Conservation (phyloP, 1,140 invertebrate species). For the Catajapyx aquilonaris region DNA sequence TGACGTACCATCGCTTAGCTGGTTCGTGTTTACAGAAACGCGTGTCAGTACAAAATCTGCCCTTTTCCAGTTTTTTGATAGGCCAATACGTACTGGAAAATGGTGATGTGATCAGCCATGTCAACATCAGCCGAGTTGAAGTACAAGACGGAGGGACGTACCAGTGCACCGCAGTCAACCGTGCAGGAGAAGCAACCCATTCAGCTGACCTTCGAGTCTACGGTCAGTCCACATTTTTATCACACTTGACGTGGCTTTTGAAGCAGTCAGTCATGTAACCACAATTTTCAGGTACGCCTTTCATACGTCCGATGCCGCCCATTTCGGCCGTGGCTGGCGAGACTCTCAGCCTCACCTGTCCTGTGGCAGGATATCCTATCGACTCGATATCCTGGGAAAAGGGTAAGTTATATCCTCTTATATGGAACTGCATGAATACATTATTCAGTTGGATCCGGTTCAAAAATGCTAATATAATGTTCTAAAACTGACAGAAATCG, state of each 20-base stretch:
- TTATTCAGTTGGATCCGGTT: too few relatives aligned
- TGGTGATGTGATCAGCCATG: conserved; percentile 28
- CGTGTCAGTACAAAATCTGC: background rate
- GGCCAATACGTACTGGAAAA: conserved; percentile 21
- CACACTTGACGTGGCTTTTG: background rate
- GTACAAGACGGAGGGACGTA: conserved; percentile 32
- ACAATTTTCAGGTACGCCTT: conserved; percentile 25
- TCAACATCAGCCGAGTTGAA: conserved; percentile 30
- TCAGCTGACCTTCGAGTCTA: conserved; percentile 25
- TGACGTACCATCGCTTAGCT: too few relatives aligned
- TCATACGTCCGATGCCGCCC: conserved; percentile 29
- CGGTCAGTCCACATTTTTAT: conserved; percentile 11
- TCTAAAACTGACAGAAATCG: too few relatives aligned
- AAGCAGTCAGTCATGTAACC: background rate
- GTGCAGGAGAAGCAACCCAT: conserved; percentile 24
- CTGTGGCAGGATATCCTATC: conserved; percentile 33
- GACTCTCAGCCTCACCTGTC: conserved; percentile 26
- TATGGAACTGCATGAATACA: too few relatives aligned
- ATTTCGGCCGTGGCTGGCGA: conserved; percentile 31
- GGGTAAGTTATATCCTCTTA: too few relatives aligned
- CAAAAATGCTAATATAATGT: too few relatives aligned
- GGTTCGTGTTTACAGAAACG: too few relatives aligned
- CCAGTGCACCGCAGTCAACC: conserved; percentile 27
- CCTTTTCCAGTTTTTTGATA: conserved; percentile 15
- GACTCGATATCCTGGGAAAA: conserved; percentile 29